These are phyloP conservation scores for Crocidura indochinensis DNA, from an alignment of 2,797 vertebrate genomes.

Conservation along the genomic window DNA sequence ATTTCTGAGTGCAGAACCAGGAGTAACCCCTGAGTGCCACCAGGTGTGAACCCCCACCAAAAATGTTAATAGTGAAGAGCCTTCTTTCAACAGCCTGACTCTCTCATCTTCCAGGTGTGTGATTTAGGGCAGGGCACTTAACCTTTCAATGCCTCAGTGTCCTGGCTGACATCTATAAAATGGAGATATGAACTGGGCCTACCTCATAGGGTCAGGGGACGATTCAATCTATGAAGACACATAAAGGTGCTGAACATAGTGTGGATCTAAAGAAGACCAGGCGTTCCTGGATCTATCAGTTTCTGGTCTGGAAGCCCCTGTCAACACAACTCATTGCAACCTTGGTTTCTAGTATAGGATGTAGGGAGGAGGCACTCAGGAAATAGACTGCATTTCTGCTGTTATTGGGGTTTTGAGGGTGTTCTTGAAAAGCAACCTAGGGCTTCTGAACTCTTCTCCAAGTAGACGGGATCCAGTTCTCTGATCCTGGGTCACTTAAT, in stretches of 20 bases:
- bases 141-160: background rate
- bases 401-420: background rate
- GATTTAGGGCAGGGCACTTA: background rate
- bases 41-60: too few relatives aligned
- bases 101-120: background rate
- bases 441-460: too few relatives aligned
- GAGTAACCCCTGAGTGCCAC: too few relatives aligned
- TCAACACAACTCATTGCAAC: background rate
- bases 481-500: too few relatives aligned
- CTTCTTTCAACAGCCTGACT: background rate
- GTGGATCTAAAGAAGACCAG: background rate
- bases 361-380: background rate
- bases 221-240: accelerated
- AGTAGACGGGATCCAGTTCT: too few relatives aligned
- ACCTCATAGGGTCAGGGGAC: accelerated
- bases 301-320: background rate
- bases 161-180: background rate
- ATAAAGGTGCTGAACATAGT: accelerated
- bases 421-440: background rate
- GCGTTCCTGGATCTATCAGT: background rate
- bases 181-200: background rate
- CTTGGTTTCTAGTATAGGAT: background rate
- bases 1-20: too few relatives aligned
- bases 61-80: background rate
- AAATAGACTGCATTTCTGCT: background rate